Percentiles rank a stretch among this genome's conserved stretches.
Conservation (phyloP, 2,797 vertebrate species). For the Leuciscus waleckii region DNA sequence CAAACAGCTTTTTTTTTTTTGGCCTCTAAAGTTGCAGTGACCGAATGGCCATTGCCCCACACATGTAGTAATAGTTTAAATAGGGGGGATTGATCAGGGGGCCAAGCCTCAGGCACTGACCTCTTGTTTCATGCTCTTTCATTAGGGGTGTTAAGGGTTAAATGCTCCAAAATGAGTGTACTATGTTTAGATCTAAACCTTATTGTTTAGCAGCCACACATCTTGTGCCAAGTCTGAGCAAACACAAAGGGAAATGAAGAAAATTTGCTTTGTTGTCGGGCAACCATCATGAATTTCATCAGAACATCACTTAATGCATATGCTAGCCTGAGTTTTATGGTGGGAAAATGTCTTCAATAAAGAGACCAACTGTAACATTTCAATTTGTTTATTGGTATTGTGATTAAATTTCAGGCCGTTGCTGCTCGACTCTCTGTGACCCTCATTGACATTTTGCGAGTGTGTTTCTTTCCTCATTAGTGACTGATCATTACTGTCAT, state of each 20-base stretch:
- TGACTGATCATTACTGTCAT: slow-evolving; percentile 77
- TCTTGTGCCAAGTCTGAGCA: slow-evolving; percentile 32
- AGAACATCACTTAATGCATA: not conserved
- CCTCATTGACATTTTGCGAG: slow-evolving; percentile 72
- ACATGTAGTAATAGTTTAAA: slow-evolving; percentile 42
- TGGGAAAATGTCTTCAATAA: not conserved
- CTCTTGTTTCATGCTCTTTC: slow-evolving; percentile 53
- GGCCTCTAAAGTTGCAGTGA: not conserved
- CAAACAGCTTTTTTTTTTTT: slow-evolving; percentile 12
- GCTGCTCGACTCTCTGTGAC: slow-evolving; percentile 48
- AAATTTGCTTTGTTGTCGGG: slow-evolving; percentile 2
- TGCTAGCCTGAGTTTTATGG: not conserved
- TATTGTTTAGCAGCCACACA: slow-evolving; percentile 44
- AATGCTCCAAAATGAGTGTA: slow-evolving; percentile 43
- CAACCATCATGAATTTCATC: not conserved
- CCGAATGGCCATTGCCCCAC: slow-evolving; percentile 31
- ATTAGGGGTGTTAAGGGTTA: slow-evolving; percentile 46
- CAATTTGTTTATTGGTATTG: not conserved
- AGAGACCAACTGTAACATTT: not conserved
- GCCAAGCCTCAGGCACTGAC: slow-evolving; percentile 39
- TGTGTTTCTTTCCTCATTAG: slow-evolving; percentile 72
- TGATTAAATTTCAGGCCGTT: slow-evolving; percentile 18
- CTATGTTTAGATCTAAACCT: slow-evolving; percentile 42
- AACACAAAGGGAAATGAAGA: not conserved
- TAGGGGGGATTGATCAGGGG: slow-evolving; percentile 48